These are phyloP conservation scores for Bicyclus anynana DNA, from an alignment of 1,140 invertebrate species.

Conservation along the genomic window DNA sequence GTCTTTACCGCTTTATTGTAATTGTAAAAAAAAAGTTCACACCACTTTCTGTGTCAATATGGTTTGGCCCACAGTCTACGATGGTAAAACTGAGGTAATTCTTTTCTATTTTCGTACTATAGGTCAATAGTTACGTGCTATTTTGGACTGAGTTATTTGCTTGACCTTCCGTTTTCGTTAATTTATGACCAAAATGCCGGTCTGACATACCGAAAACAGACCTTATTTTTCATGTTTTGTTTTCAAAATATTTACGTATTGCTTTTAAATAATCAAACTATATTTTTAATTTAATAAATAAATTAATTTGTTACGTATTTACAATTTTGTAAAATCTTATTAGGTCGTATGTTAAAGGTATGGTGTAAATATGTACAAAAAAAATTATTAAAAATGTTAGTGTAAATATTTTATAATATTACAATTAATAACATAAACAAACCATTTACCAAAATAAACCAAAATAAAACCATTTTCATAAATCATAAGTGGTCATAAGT, in stretches of 20 bases:
- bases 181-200: neutral
- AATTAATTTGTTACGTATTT: no score
- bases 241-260: no score
- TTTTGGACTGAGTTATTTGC: neutral
- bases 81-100: conserved; percentile 67
- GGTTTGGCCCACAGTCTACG: conserved; percentile 64
- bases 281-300: neutral
- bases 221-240: neutral
- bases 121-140: neutral
- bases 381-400: no score
- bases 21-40: conserved; percentile 43
- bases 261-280: neutral
- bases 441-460: no score
- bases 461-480: no score
- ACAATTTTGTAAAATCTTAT: no score
- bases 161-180: neutral
- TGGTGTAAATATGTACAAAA: no score
- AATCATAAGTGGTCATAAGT: no score
- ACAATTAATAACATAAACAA: no score
- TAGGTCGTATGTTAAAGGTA: no score
- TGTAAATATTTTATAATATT: no score
- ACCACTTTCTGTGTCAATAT: conserved; percentile 41
- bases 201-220: neutral
- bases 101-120: conserved; percentile 16
- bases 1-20: conserved; percentile 41